A percentile compares a stretch with the other conserved stretches of the same genome.
Evolutionary conservation across 1,140 invertebrate genomes (phyloP).

Genomic region (Tetraneura akinire): DNA sequence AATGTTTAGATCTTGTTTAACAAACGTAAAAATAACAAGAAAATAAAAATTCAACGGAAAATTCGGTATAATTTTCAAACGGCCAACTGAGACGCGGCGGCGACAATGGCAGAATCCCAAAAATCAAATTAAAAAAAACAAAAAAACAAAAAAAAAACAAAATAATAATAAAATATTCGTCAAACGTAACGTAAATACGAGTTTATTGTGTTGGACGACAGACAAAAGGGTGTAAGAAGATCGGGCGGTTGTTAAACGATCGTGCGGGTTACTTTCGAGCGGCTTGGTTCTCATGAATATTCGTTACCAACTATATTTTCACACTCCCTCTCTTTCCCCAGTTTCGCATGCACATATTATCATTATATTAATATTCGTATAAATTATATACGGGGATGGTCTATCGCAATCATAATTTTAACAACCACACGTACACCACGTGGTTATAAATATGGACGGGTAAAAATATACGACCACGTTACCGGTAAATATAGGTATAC

Average conservation of each 20-base stretch:
- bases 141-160: no score
- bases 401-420: conserved; percentile 25
- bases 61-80: not conserved
- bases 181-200: not conserved
- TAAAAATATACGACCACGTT: not conserved
- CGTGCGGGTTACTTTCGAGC: not conserved
- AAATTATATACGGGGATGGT: not conserved
- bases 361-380: not conserved
- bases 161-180: no score
- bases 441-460: not conserved
- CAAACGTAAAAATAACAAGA: conserved; percentile 29
- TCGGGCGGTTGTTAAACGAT: conserved; percentile 20
- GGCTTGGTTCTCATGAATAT: conserved; percentile 1
- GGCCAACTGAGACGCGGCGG: not conserved
- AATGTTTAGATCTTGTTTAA: conserved; percentile 4
- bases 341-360: not conserved
- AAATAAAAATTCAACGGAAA: not conserved
- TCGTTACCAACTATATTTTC: conserved; percentile 29
- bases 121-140: conserved; percentile 32
- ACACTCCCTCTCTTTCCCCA: conserved; percentile 20
- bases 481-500: not conserved
- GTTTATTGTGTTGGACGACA: conserved; percentile 31
- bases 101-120: conserved; percentile 35
- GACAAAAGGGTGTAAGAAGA: conserved; percentile 22
- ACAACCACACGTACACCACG: not conserved